phyloP scores from a whole-genome alignment of 2,797 vertebrate species.

The Melanotaenia trifasciata region DNA sequence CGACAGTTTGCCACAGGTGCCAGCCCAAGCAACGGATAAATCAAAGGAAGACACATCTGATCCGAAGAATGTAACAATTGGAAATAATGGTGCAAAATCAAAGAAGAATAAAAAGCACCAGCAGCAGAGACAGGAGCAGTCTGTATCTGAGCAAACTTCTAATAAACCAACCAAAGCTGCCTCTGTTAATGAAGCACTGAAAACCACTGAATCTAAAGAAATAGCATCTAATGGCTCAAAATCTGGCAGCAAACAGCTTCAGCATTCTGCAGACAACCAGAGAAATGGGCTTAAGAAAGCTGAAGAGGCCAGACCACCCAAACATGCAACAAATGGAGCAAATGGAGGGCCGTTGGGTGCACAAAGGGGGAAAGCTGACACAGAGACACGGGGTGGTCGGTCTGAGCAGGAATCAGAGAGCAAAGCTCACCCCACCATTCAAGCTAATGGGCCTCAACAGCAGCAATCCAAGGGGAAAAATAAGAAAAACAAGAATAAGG shows the following conservation, averaged over 20 bases:
- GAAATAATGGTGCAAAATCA: constrained; percentile 80
- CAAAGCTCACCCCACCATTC: constrained; percentile 61
- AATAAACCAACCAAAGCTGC: constrained; percentile 71
- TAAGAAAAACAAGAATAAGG: constrained; percentile 94
- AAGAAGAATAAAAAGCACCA: constrained; percentile 91
- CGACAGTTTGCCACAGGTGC: constrained; percentile 70
- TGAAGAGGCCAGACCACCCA: constrained; percentile 75
- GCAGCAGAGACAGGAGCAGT: constrained; percentile 78
- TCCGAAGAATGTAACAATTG: constrained; percentile 63
- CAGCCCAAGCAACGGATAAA: constrained; percentile 66
- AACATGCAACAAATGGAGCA: constrained; percentile 69
- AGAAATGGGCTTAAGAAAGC: constrained; percentile 75
- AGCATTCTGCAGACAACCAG: constrained; percentile 71
- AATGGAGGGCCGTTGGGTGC: constrained; percentile 55
- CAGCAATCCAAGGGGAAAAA: constrained; percentile 91
- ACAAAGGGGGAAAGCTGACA: constrained; percentile 76
- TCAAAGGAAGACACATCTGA: constrained; percentile 83
- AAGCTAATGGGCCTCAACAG: constrained; percentile 83
- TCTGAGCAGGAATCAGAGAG: constrained; percentile 77
- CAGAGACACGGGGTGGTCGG: constrained; percentile 70
- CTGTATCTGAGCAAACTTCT: constrained; percentile 66
- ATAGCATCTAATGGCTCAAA: constrained; percentile 62
- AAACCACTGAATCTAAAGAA: constrained; percentile 76
- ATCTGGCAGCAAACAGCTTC: constrained; percentile 70
- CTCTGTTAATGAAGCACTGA: constrained; percentile 69